Evolutionary conservation across 2,113 vertebrate genomes (phyloP), one percentile per base, ranked within the genome.

Genomic region (Lichenostomus cassidix): DNA sequence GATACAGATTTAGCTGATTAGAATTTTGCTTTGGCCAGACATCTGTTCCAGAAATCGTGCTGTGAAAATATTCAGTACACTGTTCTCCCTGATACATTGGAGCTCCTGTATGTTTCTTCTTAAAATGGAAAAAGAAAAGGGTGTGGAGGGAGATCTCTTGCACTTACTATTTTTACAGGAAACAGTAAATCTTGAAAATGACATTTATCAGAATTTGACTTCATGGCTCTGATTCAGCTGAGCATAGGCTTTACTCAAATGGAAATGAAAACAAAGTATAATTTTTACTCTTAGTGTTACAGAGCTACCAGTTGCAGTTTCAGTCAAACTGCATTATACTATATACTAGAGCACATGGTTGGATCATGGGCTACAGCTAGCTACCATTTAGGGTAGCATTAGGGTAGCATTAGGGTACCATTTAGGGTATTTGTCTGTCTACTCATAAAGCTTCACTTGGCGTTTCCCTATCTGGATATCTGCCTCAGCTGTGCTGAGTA

Each of bases 61-160:
- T 95, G 49, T 92, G 77, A 94, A 97, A 93, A 87, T 49, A 46
- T 46, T 93, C 52, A 83, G 17, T 75, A 44, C 1, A 3, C 4
- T 83, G 49, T 21, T 89, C 15, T 91, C 60, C 42, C 59, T 95
- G 78, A 85, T 77, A 96, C 58, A 81, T 49, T 83, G 65, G 44
- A 83, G 50, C 47, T 83, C 90, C 68, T 78, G 55, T 86, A 90
- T 46, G 25, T 94, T 90, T 87, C 83, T 81, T 93, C 81, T 92
- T 93, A 83, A 90, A 95, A 90, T 70, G 83, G 80, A 90, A 95
- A 93, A 95, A 81, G 52, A 87, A 82, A 90, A 83, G 70, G 21
- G 67, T 73, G 78, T 83, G 68, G 74, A 83, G 39, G 16, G 33
- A 78, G 12, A 59, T 81, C 35, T 94, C 67, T 89, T 80, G 49